These are phyloP conservation scores for Grammomys surdaster DNA, from an alignment of 2,113 vertebrate genomes.

Conservation along the genomic window DNA sequence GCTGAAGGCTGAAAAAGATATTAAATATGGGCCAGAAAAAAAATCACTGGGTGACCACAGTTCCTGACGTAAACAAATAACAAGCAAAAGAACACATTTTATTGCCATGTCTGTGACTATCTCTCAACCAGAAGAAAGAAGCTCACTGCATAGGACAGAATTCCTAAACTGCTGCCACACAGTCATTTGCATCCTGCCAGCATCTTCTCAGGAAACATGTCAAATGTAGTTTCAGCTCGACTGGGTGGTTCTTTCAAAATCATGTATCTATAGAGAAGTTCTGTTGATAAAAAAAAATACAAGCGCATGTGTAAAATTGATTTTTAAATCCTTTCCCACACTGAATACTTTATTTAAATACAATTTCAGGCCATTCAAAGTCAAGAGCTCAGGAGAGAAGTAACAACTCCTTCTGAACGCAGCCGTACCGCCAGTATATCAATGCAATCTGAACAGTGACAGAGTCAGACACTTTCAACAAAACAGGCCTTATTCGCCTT, in stretches of 20 bases:
- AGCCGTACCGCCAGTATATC: background rate
- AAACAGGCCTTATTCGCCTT: background rate
- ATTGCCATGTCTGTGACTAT: background rate
- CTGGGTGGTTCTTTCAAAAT: constrained; percentile 31
- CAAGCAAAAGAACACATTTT: background rate
- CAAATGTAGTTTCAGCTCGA: background rate
- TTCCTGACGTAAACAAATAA: background rate
- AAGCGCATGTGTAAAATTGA: background rate
- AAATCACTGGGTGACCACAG: constrained; percentile 19
- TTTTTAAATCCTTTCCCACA: background rate
- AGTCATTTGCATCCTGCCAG: background rate
- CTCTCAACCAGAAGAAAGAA: background rate
- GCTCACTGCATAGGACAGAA: background rate
- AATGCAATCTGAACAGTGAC: background rate
- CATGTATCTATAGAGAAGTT: background rate
- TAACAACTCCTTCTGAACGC: background rate
- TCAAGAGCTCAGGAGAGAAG: background rate
- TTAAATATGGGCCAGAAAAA: background rate
- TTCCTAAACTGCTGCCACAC: background rate
- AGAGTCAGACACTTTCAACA: background rate
- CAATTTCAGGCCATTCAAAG: constrained; percentile 34
- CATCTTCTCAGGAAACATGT: background rate
- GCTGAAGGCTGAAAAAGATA: constrained; percentile 33
- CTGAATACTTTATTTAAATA: constrained; percentile 39
- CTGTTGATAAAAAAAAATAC: constrained; percentile 39